Base-by-base conservation (phyloP, 2,113 vertebrate species). In the Dicerorhinus sumatrensis region DNA sequence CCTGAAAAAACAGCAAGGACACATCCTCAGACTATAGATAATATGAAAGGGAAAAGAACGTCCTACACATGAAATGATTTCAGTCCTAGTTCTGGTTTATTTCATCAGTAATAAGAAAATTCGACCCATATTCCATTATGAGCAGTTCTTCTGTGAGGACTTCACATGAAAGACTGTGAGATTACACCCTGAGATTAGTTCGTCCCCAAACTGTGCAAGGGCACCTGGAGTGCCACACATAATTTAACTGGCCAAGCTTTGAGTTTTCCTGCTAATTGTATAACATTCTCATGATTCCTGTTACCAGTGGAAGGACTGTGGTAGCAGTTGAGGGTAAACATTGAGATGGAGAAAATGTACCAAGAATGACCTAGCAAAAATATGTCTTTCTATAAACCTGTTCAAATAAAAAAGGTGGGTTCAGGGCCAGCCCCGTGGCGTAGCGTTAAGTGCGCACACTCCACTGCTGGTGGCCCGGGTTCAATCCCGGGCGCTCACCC, bases 61-160 rank as follows among this genome's bases (percentile, higher is more conserved):
- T 72, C 91, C 39, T 75, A 25, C 60, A 87, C 31, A 31, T 82
- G 65, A 95, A 94, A 96, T 77, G 54, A 82, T 91, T 81, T 97
- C 62, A 97, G 51, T 75, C 80, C 65, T 46, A 91, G 72, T 93
- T 96, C 81, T 94, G 65, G 77, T 72, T 96, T 77, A 93, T 97
- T 98, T 96, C 70, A 96, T 94, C 85, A 88, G n/a, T 70, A 94
- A 85, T 89, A 94, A 96, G 70, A 84, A 97, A 88, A 96, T 97
- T 72, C 79, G n/a, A 62, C 82, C 16, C 6, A 60, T 95, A 95
- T 77, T 56, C 36, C 36, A 73, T 96, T 89, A 72, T 23, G 18
- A 96, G 36, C 48, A 67, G 65, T 76, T 65, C 51, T 87, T 96
- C 63, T 58, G 33, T 91, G 33, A 36, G 2, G 46, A 42, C 48